These are phyloP conservation scores for Falcunculus frontatus DNA, from an alignment of 2,113 vertebrate genomes.

Conservation along the genomic window DNA sequence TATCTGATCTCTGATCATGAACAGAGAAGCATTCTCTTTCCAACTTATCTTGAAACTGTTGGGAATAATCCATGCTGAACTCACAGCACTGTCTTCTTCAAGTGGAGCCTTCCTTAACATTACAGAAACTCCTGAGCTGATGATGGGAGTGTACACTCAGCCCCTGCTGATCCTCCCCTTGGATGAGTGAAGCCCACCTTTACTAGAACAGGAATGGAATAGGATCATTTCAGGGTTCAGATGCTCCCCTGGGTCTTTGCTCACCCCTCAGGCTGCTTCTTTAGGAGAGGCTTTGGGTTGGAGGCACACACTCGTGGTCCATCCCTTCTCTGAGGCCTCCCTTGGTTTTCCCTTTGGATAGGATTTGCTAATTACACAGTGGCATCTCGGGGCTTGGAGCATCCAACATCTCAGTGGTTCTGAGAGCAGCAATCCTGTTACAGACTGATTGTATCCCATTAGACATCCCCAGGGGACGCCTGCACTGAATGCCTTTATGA, in stretches of 20 bases:
- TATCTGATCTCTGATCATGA: background rate
- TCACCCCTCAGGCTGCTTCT: background rate
- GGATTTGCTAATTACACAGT: background rate
- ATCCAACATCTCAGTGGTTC: background rate
- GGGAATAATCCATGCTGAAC: background rate
- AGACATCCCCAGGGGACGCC: background rate
- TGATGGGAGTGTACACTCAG: background rate
- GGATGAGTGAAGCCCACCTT: background rate
- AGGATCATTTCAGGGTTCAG: background rate
- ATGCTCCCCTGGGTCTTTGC: background rate
- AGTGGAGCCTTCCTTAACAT: background rate
- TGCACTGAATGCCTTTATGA: background rate
- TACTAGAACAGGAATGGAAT: background rate
- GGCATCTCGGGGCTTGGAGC: background rate
- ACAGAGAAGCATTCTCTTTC: background rate
- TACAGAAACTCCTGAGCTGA: background rate
- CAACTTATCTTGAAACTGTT: background rate
- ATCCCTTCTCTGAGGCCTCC: background rate
- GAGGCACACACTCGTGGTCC: background rate
- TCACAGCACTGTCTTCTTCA: background rate
- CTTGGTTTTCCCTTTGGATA: background rate
- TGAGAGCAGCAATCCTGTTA: slow-evolving; percentile 2
- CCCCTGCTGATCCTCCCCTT: background rate
- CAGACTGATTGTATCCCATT: background rate
- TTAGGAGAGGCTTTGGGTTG: background rate